These are phyloP conservation scores for Leiothrix lutea DNA, from an alignment of 2,113 vertebrate species.

Conservation along the genomic window DNA sequence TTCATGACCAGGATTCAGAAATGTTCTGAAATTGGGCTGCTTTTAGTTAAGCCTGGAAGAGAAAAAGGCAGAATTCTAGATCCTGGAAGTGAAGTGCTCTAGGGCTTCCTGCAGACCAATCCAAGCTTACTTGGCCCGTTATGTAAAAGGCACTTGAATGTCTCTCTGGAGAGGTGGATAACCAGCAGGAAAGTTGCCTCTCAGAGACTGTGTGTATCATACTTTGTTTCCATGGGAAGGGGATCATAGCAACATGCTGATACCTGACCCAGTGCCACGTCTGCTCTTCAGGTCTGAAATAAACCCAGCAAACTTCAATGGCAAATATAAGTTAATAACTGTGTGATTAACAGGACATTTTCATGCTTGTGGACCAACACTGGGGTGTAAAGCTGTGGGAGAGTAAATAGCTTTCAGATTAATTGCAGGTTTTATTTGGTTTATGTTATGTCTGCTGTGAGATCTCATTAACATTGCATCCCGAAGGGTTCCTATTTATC, in stretches of 20 bases:
- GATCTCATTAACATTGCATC: not conserved
- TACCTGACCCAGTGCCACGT: not conserved
- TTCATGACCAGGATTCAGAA: not conserved
- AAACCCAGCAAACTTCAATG: not conserved
- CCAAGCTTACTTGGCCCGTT: not conserved
- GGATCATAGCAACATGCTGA: not conserved
- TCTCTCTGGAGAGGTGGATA: not conserved
- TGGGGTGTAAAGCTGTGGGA: not conserved
- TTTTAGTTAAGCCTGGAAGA: not conserved
- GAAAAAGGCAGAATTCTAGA: not conserved
- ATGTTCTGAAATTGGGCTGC: not conserved
- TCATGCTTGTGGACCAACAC: not conserved
- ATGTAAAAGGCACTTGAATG: rapidly evolving
- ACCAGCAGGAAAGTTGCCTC: not conserved
- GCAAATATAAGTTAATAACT: not conserved
- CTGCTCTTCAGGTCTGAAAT: not conserved
- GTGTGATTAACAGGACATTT: not conserved
- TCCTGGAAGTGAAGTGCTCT: not conserved
- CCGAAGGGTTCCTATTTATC: not conserved
- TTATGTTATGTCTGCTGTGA: not conserved
- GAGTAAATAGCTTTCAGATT: not conserved
- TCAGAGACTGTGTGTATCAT: rapidly evolving
- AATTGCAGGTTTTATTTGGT: not conserved
- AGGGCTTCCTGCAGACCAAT: not conserved
- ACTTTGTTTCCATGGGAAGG: not conserved